A percentile compares a stretch with the other conserved stretches of the same genome.
These are phyloP conservation scores for Stenodera caucasica DNA, from an alignment of 2,888 invertebrate species.

Conservation along the genomic window DNA sequence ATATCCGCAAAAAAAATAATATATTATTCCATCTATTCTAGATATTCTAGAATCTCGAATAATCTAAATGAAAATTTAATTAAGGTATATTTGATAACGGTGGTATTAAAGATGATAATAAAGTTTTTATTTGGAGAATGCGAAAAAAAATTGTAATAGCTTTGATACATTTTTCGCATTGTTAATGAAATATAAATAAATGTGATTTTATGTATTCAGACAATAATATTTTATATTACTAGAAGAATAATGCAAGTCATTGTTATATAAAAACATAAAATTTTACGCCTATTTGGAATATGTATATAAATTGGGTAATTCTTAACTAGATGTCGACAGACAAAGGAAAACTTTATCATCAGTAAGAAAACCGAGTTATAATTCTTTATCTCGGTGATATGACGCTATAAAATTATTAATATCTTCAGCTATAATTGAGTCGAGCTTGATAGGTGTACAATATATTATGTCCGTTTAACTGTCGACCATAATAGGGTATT, in stretches of 20 bases:
- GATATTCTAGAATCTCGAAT: too few relatives aligned
- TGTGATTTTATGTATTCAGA: slow-evolving; percentile 44
- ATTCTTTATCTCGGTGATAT: slow-evolving; percentile 54
- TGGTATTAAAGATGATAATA: not conserved
- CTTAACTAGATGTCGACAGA: slow-evolving; percentile 27
- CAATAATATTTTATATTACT: slow-evolving; percentile 45
- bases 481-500: slow-evolving; percentile 35
- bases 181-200: slow-evolving; percentile 49
- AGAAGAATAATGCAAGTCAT: slow-evolving; percentile 42
- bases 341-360: slow-evolving; percentile 30
- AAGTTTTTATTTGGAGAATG: not conserved
- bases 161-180: not conserved
- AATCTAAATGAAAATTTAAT: not conserved
- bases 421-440: slow-evolving; percentile 53
- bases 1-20: too few relatives aligned
- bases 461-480: slow-evolving; percentile 51
- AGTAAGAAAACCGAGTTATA: slow-evolving; percentile 41
- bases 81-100: not conserved
- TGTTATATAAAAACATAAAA: slow-evolving; percentile 43
- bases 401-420: slow-evolving; percentile 55
- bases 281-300: slow-evolving; percentile 44
- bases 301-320: slow-evolving; percentile 40
- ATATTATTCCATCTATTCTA: too few relatives aligned
- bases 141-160: not conserved
- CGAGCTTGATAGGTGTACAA: slow-evolving; percentile 51